Percentiles rank a stretch among this genome's conserved stretches.
Conservation (phyloP, 2,113 vertebrate species). For the Balaeniceps rex region DNA sequence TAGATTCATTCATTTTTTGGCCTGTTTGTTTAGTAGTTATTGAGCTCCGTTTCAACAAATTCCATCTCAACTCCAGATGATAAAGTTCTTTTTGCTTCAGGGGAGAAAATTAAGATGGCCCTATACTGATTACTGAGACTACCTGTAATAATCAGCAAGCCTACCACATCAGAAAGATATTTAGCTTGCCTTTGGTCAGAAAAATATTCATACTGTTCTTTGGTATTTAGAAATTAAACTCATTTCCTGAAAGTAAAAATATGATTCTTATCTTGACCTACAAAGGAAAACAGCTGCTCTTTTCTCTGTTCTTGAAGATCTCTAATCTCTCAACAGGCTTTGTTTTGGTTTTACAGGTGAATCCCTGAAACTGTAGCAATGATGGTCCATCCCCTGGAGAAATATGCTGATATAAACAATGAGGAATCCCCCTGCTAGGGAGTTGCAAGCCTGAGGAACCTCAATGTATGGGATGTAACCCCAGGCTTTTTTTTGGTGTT, state of each 20-base stretch:
- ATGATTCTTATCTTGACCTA: conserved; percentile 6
- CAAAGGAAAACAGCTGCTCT: neutral
- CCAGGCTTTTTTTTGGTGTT: neutral
- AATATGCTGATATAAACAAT: neutral
- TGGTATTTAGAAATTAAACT: conserved; percentile 31
- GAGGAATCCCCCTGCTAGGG: neutral
- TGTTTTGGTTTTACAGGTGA: neutral
- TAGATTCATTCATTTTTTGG: conserved; percentile 59
- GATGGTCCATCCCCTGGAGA: neutral
- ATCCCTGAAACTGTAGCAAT: neutral
- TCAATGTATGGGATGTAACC: neutral
- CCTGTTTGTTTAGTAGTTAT: conserved; percentile 38
- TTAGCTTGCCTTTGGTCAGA: conserved; percentile 23
- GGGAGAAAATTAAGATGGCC: neutral
- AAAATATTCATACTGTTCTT: neutral
- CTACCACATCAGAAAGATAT: neutral
- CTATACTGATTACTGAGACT: neutral
- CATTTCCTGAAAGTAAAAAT: conserved; percentile 11
- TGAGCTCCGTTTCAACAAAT: conserved; percentile 50
- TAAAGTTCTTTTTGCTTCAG: neutral
- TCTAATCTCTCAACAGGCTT: neutral
- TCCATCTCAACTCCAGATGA: neutral
- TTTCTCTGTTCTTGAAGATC: neutral
- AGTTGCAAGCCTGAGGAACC: neutral
- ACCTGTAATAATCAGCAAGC: neutral